phyloP scores from a whole-genome alignment of 2,113 vertebrate species.

The Conger conger region DNA sequence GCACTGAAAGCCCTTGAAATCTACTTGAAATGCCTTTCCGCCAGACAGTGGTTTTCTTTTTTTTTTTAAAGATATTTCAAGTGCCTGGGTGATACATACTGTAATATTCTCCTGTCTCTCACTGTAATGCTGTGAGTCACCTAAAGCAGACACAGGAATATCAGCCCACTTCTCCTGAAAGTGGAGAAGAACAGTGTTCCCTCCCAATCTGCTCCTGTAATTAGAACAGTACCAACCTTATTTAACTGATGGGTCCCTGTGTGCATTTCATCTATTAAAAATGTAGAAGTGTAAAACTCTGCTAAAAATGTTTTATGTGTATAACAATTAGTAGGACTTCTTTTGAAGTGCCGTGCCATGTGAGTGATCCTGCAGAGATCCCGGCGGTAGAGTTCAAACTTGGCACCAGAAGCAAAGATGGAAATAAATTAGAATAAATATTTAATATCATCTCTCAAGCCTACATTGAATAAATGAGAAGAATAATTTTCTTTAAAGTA shows the following conservation, averaged over 20 bases:
- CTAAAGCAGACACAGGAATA: conserved; percentile 21
- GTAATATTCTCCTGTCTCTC: neutral
- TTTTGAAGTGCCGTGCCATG: conserved; percentile 33
- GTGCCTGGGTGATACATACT: neutral
- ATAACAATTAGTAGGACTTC: conserved; percentile 28
- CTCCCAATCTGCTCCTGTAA: conserved; percentile 14
- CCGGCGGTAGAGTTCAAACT: conserved; percentile 7
- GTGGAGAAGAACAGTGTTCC: conserved; percentile 25
- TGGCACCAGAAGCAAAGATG: conserved; percentile 23
- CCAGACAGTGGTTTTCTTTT: neutral
- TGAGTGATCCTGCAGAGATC: conserved; percentile 1
- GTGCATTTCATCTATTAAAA: conserved; percentile 24
- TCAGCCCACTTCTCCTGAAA: conserved; percentile 21
- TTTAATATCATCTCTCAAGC: conserved; percentile 35
- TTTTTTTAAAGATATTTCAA: neutral
- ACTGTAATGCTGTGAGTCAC: neutral
- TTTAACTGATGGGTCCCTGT: conserved; percentile 34
- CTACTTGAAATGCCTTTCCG: neutral
- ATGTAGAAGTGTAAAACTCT: conserved; percentile 14
- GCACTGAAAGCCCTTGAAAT: neutral
- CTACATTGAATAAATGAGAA: conserved; percentile 34
- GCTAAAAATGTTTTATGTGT: conserved; percentile 11
- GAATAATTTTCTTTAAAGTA: neutral
- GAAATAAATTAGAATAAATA: conserved; percentile 38
- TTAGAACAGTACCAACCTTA: conserved; percentile 31